Percentiles rank a stretch among this genome's conserved stretches.
Evolutionary conservation across 1,140 invertebrate species (phyloP).

Genomic region (Bilobella aurantiaca): DNA sequence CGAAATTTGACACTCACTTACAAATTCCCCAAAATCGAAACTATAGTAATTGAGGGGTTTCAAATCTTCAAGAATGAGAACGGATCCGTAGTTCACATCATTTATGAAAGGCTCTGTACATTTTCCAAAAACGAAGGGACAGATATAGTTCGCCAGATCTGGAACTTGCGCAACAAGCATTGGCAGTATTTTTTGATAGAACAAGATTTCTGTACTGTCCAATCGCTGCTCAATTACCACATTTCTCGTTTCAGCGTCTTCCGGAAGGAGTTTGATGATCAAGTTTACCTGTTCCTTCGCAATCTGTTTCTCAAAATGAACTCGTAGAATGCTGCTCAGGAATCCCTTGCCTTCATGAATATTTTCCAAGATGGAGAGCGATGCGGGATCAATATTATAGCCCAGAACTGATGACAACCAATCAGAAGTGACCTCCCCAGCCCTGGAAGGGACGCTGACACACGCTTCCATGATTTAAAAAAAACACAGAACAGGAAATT

Average conservation of each 20-base stretch:
- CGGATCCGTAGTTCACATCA: not conserved
- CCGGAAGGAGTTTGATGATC: constrained; percentile 8
- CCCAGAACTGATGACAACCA: not conserved
- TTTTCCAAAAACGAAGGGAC: not conserved
- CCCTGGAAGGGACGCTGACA: not conserved
- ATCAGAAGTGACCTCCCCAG: not conserved
- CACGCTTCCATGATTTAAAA: too few relatives aligned
- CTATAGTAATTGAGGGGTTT: not conserved
- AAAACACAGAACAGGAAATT: too few relatives aligned
- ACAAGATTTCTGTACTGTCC: not conserved
- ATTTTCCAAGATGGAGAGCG: not conserved
- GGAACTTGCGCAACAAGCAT: not conserved
- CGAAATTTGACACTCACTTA: not conserved
- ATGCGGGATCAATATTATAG: not conserved
- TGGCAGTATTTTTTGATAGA: not conserved
- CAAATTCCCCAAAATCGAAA: not conserved
- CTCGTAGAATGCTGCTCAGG: constrained; percentile 8
- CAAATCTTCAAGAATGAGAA: constrained; percentile 3
- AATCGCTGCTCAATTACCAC: not conserved
- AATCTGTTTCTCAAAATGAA: not conserved
- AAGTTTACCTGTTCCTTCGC: not conserved
- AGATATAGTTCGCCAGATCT: not conserved
- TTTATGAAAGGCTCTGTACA: not conserved
- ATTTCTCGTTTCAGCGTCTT: not conserved
- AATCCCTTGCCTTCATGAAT: constrained; percentile 9